Evolutionary conservation across 2,797 vertebrate species (phyloP).

Genomic region (Muscicapa comitata): DNA sequence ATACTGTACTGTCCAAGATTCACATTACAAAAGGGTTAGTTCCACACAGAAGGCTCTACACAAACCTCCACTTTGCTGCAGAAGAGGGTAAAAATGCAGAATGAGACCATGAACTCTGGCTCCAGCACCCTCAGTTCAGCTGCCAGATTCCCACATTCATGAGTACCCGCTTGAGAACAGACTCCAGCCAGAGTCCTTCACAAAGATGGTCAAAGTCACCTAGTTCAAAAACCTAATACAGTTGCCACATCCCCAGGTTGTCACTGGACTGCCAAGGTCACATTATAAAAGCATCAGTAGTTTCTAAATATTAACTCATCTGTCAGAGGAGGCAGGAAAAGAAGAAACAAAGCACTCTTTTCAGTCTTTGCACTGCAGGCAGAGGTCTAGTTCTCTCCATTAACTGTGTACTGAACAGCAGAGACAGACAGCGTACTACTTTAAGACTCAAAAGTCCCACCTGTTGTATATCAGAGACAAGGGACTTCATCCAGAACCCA

Average conservation of each 20-base stretch:
- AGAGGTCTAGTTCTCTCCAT: not conserved
- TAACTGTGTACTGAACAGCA: not conserved
- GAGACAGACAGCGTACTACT: not conserved
- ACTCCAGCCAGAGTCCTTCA: not conserved
- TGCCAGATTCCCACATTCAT: not conserved
- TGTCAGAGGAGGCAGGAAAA: not conserved
- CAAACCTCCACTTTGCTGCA: not conserved
- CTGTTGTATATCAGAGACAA: not conserved
- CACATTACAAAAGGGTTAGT: not conserved
- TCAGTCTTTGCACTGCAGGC: not conserved
- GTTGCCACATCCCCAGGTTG: not conserved
- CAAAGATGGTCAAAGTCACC: not conserved
- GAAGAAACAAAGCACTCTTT: not conserved
- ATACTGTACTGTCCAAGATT: not conserved
- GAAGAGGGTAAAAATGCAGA: not conserved
- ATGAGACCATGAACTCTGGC: not conserved
- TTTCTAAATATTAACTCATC: not conserved
- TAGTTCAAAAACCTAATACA: not conserved
- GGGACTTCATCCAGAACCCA: not conserved
- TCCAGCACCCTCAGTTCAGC: not conserved
- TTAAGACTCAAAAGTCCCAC: not conserved
- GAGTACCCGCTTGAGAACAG: not conserved
- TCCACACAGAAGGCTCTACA: not conserved
- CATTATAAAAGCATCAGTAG: not conserved
- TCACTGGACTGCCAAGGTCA: not conserved